Evolutionary conservation across 2,113 vertebrate genomes (phyloP).

Genomic region (Eonycteris spelaea): DNA sequence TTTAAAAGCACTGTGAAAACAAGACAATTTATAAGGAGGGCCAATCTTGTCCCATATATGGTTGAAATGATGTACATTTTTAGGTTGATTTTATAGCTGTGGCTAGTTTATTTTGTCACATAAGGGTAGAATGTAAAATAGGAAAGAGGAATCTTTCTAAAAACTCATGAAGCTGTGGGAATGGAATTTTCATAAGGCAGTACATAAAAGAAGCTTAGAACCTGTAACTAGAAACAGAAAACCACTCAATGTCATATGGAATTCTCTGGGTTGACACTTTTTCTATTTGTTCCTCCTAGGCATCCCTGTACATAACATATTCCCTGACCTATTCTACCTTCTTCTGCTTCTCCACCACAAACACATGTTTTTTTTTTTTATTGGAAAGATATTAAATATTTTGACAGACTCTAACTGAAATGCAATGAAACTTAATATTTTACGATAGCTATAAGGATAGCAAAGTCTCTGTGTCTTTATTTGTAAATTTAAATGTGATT

Average conservation of each 20-base stretch:
- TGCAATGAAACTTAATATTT: neutral
- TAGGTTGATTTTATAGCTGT: neutral
- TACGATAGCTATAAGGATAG: neutral
- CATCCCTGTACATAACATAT: too few species aligned
- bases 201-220: neutral
- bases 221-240: neutral
- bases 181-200: neutral
- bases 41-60: neutral
- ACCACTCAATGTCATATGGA: neutral
- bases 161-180: neutral
- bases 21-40: neutral
- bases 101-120: neutral
- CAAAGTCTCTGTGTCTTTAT: neutral
- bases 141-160: neutral
- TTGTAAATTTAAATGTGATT: neutral
- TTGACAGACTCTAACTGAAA: neutral
- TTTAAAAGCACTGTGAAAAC: conserved; percentile 81
- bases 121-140: neutral
- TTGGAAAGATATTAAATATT: neutral
- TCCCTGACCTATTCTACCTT: neutral
- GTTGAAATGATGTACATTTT: neutral
- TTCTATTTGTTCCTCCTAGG: neutral
- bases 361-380: neutral
- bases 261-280: neutral
- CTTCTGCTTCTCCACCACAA: neutral